phyloP scores from a whole-genome alignment of 2,888 invertebrate species.

The Blastobasis lacticolella region DNA sequence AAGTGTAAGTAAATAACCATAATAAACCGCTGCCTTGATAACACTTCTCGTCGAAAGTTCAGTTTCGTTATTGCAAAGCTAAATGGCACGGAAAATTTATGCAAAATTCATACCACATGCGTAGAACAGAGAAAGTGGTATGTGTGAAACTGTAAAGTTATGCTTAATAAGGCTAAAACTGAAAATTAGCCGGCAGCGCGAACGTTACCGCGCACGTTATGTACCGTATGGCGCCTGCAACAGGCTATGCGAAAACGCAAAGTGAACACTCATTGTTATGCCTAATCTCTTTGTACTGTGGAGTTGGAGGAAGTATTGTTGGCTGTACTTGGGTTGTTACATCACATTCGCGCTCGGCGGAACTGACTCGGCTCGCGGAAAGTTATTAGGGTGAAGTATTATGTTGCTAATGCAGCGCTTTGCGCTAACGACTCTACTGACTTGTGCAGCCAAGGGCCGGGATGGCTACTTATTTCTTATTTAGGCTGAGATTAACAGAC shows the following conservation, averaged over 20 bases:
- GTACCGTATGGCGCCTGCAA: background rate
- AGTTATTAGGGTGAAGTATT: constrained; percentile 16
- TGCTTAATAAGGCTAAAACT: background rate
- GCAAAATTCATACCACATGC: background rate
- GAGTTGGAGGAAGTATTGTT: background rate
- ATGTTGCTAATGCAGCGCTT: constrained; percentile 16
- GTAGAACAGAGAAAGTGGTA: background rate
- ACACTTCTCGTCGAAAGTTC: background rate
- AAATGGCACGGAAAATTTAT: constrained; percentile 5
- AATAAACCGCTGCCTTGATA: too few species aligned
- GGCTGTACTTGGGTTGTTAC: constrained; percentile 1
- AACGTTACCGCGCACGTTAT: background rate
- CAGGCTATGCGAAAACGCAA: constrained; percentile 1
- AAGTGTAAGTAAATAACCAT: background rate
- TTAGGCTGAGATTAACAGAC: too few species aligned
- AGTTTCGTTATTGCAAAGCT: background rate
- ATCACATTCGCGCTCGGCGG: background rate
- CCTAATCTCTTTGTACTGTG: constrained; percentile 4
- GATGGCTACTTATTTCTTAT: too few species aligned
- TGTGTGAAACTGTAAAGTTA: background rate
- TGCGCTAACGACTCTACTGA: constrained; percentile 9
- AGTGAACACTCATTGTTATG: background rate
- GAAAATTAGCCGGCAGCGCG: background rate
- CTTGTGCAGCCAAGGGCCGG: background rate
- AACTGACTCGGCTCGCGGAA: constrained; percentile 7